Evolutionary conservation across 2,888 invertebrate species (phyloP).

Genomic region (Ichneumoninae sp.): DNA sequence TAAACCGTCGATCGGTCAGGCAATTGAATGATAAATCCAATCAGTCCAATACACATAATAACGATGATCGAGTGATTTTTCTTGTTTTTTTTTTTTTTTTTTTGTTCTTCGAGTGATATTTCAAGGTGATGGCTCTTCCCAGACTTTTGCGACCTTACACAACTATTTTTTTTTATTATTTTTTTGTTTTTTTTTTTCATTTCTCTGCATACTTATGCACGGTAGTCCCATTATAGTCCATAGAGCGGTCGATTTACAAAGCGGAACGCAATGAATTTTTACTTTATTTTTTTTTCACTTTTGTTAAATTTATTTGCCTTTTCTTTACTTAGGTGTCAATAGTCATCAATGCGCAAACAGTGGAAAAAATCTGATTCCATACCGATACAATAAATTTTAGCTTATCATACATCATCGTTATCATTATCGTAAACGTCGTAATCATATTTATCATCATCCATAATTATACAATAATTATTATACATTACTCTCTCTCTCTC

Average conservation of each 20-base stretch:
- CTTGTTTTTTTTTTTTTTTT: no score
- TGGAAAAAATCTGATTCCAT: slow-evolving; percentile 83
- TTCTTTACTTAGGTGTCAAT: slow-evolving; percentile 78
- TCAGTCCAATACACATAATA: slow-evolving; percentile 70
- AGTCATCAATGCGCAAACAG: slow-evolving; percentile 81
- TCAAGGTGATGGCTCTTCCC: slow-evolving; percentile 2
- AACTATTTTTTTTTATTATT: slow-evolving; percentile 25
- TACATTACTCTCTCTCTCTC: slow-evolving; percentile 75
- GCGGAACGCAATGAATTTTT: slow-evolving; percentile 74
- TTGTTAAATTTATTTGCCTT: slow-evolving; percentile 78
- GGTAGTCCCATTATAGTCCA: slow-evolving; percentile 45
- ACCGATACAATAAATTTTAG: slow-evolving; percentile 83
- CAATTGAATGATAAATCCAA: slow-evolving; percentile 74
- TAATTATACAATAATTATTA: slow-evolving; percentile 83
- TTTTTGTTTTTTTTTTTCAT: slow-evolving; percentile 21
- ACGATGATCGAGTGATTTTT: slow-evolving; percentile 75
- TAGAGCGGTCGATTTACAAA: slow-evolving; percentile 76
- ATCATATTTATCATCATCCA: slow-evolving; percentile 73
- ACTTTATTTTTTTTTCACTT: slow-evolving; percentile 73
- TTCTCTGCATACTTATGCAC: slow-evolving; percentile 64
- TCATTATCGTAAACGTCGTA: slow-evolving; percentile 74
- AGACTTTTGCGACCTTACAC: slow-evolving; percentile 49
- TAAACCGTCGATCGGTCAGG: slow-evolving; percentile 72
- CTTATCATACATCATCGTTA: slow-evolving; percentile 82
- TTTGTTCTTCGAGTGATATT: slow-evolving; percentile 49